These are phyloP conservation scores for Pterostichus niger DNA, from an alignment of 2,888 invertebrate species.

Conservation along the genomic window DNA sequence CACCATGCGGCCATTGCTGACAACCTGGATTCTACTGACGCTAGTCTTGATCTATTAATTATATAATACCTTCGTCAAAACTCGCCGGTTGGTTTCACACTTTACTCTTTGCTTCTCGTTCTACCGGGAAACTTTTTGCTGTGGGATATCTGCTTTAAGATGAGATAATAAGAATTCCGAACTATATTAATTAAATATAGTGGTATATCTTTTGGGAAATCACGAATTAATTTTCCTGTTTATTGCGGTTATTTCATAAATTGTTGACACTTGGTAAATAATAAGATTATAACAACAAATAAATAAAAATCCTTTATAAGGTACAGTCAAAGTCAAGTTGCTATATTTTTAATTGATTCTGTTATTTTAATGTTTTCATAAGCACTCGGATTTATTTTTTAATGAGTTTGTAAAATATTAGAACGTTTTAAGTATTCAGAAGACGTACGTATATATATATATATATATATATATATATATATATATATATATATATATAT, in stretches of 20 bases:
- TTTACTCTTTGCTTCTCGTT: slow-evolving; percentile 1
- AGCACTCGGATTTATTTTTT: no score
- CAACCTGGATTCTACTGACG: slow-evolving; percentile 15
- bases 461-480: no score
- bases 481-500: no score
- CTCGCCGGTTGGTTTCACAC: neutral
- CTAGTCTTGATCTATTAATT: slow-evolving; percentile 59
- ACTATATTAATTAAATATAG: slow-evolving; percentile 8
- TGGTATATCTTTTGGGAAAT: slow-evolving; percentile 15
- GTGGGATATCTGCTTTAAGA: slow-evolving; percentile 14
- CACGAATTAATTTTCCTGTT: slow-evolving; percentile 11
- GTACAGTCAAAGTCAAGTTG: neutral
- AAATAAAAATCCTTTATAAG: neutral
- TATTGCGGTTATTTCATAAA: neutral
- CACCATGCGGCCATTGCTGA: slow-evolving; percentile 19
- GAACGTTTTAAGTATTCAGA: neutral
- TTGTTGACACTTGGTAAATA: neutral
- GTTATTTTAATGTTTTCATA: no score
- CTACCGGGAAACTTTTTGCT: neutral
- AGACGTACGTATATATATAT: neutral
- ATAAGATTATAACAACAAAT: neutral
- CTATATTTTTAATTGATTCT: neutral
- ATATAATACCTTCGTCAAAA: slow-evolving; percentile 61
- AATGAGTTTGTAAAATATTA: neutral
- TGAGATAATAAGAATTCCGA: neutral